Base-by-base conservation (phyloP, 2,888 invertebrate genomes). In the Clivina fossor region DNA sequence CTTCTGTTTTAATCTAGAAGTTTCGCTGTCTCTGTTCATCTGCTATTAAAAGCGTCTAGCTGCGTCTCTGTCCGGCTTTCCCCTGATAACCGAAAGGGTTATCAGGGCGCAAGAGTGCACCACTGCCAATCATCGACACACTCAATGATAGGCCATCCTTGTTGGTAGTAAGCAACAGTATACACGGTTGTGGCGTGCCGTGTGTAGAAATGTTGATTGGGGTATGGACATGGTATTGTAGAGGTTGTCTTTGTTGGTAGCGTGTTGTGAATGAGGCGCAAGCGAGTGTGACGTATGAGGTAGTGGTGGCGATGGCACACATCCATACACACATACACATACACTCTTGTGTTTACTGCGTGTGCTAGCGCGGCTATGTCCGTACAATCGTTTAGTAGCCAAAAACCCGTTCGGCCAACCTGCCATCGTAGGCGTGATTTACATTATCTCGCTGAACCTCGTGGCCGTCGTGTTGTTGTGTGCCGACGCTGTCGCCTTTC, bases 41-140 rank as follows among this genome's bases (percentile, higher is more conserved):
- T 71, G 72, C 72, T 70, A 71, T 74, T 74, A 73, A 33, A 20
- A 41, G 48, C 32, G 49, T 20, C 37, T 55, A 49, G 51, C 40
- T 67, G 65, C 65, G 62, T 69, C 68, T 66, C 68, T 65, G 65
- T 69, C 68, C 64, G 35, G 57, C 61, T 64, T 66, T 68, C 68
- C 69, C 68, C 70, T 71, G 73, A 74, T 73, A 73, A 72, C 71
- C 70, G 50, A 73, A 74, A 74, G 74, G 74, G 74, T 74, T 75
- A 74, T 73, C 73, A 72, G 70, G 64, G 71, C 71, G 73, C 71
- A 70, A 69, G 70, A 68, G 69, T 70, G 66, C 63, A 64, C 68
- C 69, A 66, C 69, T 65, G 68, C 66, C 47, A 55, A 55, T 46
- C 55, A 38, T 4, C 46, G 55, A 55, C 55, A 28, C 20, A 16